These are phyloP conservation scores for Hemichromis elongatus DNA, from an alignment of 2,113 vertebrate genomes.

Conservation along the genomic window DNA sequence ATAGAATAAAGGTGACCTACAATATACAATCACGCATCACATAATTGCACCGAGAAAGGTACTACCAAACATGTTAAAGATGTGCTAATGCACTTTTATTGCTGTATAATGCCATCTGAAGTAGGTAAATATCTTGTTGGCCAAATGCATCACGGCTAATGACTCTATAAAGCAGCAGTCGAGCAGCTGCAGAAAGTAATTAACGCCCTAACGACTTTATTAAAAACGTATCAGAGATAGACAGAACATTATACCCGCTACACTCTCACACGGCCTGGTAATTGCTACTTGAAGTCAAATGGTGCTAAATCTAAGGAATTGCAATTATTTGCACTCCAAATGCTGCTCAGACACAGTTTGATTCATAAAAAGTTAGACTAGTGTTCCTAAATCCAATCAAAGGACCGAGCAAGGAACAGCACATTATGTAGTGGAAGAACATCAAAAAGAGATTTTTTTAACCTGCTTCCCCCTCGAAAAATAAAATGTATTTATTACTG, in stretches of 20 bases:
- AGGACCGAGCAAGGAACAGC: background rate
- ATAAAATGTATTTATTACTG: background rate
- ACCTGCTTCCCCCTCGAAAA: background rate
- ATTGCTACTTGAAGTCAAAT: slow-evolving; percentile 53
- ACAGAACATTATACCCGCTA: slow-evolving; percentile 54
- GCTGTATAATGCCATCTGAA: slow-evolving; percentile 40
- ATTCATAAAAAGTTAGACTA: background rate
- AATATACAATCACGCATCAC: slow-evolving; percentile 1
- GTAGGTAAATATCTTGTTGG: slow-evolving; percentile 51
- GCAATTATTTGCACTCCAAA: slow-evolving; percentile 30
- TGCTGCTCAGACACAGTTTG: background rate
- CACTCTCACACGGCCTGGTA: slow-evolving; percentile 30
- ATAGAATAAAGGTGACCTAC: slow-evolving; percentile 48
- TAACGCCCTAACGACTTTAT: slow-evolving; percentile 62
- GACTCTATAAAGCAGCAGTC: slow-evolving; percentile 44
- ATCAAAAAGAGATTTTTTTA: background rate
- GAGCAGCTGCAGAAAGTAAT: slow-evolving; percentile 64
- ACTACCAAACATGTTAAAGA: slow-evolving; percentile 36
- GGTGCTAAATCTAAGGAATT: slow-evolving; percentile 24
- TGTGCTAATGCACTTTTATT: slow-evolving; percentile 34
- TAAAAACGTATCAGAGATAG: slow-evolving; percentile 65
- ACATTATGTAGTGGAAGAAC: background rate
- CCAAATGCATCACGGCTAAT: slow-evolving; percentile 59
- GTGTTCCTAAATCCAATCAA: background rate
- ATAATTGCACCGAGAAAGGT: slow-evolving; percentile 19